Evolutionary conservation across 1,140 invertebrate genomes (phyloP), one percentile per base, ranked within the genome.

Genomic region (Scylla paramamosain): DNA sequence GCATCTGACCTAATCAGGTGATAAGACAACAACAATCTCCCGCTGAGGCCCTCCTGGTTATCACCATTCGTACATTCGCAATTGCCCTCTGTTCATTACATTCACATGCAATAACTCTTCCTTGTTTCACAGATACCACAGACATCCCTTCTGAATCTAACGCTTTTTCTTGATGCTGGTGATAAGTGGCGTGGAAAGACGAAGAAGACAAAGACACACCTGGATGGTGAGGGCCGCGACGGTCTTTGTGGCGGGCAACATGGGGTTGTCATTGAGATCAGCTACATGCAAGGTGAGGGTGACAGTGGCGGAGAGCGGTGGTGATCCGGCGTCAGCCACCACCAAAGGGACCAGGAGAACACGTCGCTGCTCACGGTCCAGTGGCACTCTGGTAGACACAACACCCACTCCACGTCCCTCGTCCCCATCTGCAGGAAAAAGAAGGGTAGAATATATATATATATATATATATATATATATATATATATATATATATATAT

Each of bases 221-320:
- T 94, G 59, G 10, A 94, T 20, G 10, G 89, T 91, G 48, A 91
- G 88, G 31, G 88, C 88, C 67, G 89, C 83, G 88, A 94, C 82
- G 77, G 67, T 91, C 93, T 94, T 94, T n/a, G 93, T 67, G n/a
- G 93, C 92, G 28, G 92, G 92, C 45, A 83, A 28, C 83, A 93
- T 87, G 83, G 92, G 92, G 84, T 93, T 93, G 92, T 93, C 93
- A 88, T 94, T 94, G 32, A 91, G 87, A 39, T 94, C 93, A 16
- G 88, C 89, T n/a, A 94, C 93, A 45, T 94, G 93, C 0, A 94
- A 31, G 12, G 93, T 94, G 67, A 94, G 93, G 32, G 93, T 94
- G 88, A 94, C 88, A 39, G 93, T 94, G 67, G 93, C 59, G 16
- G 93, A 84, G 88, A 45, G 77, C 39, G 39, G 39, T 6, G 39